Conservation (phyloP, 1,140 invertebrate species). For the Oryctes rhinoceros region DNA sequence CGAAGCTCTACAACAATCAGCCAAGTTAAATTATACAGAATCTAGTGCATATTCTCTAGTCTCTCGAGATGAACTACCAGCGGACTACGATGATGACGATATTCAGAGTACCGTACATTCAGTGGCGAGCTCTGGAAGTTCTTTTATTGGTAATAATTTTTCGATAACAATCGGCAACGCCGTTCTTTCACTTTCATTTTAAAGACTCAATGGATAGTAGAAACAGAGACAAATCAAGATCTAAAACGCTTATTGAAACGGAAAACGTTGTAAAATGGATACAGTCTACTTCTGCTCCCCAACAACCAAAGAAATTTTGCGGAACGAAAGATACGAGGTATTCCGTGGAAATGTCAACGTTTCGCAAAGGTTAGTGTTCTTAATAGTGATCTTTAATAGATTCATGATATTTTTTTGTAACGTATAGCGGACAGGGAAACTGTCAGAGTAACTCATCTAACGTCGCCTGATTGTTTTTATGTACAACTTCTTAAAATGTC, state of each 20-base stretch:
- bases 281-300: background rate
- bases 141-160: constrained; percentile 8
- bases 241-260: background rate
- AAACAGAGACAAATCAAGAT: background rate
- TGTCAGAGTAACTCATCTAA: constrained; percentile 39
- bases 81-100: constrained; percentile 11
- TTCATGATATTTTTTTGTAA: background rate
- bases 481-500: constrained; percentile 32
- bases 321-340: background rate
- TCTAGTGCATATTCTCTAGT: constrained; percentile 14
- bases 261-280: background rate
- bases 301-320: background rate
- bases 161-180: too few relatives aligned
- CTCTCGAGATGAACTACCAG: constrained; percentile 6
- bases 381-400: background rate
- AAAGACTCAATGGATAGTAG: background rate
- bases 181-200: too few relatives aligned
- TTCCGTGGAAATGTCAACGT: background rate
- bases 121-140: background rate
- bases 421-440: constrained; percentile 36
- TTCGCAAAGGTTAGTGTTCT: background rate
- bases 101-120: background rate
- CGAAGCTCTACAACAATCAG: constrained; percentile 28
- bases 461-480: constrained; percentile 38
- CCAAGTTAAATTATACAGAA: background rate